These are phyloP conservation scores for Apodemia zela DNA, from an alignment of 2,888 invertebrate genomes.

Conservation along the genomic window DNA sequence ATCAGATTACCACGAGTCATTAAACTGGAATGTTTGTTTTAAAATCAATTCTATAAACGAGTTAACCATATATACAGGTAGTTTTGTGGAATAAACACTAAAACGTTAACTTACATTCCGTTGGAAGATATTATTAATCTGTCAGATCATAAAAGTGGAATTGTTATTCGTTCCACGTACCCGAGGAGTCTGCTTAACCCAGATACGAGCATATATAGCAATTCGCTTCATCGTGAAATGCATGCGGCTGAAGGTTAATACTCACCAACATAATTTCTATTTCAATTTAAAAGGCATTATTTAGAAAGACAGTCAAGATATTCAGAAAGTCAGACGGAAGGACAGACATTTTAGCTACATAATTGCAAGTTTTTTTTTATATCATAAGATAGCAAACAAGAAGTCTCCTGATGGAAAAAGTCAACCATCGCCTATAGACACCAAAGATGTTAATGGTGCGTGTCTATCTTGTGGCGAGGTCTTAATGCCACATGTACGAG, in stretches of 20 bases:
- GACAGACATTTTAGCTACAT: neutral
- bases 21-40: no score
- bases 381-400: no score
- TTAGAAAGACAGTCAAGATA: neutral
- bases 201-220: slow-evolving; percentile 7
- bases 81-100: no score
- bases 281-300: neutral
- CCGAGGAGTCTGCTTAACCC: slow-evolving; percentile 6
- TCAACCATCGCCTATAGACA: no score
- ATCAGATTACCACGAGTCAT: no score
- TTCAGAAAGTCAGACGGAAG: no score
- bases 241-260: neutral
- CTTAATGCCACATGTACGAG: no score
- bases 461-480: no score
- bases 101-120: neutral
- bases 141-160: slow-evolving; percentile 2
- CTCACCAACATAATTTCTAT: neutral
- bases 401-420: no score
- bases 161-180: slow-evolving; percentile 8
- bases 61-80: no score
- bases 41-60: no score
- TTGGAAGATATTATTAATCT: slow-evolving; percentile 4
- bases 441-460: no score
- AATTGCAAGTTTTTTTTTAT: neutral
- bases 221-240: neutral